A percentile compares a stretch with the other conserved stretches of the same genome.
These are phyloP conservation scores for Oscheius sp. DNA, from an alignment of 2,888 invertebrate species.

Conservation along the genomic window DNA sequence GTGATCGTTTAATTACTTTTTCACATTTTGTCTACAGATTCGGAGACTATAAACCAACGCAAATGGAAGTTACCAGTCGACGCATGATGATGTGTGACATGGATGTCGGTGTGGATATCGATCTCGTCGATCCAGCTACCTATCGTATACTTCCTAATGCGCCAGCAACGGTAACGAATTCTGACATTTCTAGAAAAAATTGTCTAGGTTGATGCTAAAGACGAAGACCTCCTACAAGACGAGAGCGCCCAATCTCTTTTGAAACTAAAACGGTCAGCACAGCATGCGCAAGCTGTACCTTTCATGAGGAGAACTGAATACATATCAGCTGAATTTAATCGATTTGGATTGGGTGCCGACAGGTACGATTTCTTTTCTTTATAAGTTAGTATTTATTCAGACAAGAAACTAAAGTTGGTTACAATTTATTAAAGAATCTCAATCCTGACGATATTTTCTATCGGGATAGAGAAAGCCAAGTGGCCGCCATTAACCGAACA, in stretches of 20 bases:
- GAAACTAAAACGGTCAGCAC: conserved; percentile 80
- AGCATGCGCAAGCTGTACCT: conserved; percentile 95
- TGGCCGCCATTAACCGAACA: conserved; percentile 95
- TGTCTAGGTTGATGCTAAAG: conserved; percentile 49
- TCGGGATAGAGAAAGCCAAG: conserved; percentile 95
- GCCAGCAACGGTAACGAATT: background rate
- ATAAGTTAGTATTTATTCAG: conserved; percentile 73
- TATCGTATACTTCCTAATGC: background rate
- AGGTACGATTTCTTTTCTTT: conserved; percentile 20
- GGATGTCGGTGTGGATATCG: conserved; percentile 95
- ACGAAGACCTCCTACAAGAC: conserved; percentile 51
- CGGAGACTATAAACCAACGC: conserved; percentile 94
- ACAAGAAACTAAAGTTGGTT: conserved; percentile 98
- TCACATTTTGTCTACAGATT: too few relatives aligned
- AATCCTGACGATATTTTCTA: conserved; percentile 85
- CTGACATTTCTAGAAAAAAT: background rate
- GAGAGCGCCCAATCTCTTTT: conserved; percentile 33
- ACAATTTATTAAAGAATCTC: conserved; percentile 88
- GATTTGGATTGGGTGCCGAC: conserved; percentile 95
- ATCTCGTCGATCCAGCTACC: conserved; percentile 86
- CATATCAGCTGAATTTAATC: conserved; percentile 92
- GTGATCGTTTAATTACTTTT: conserved; percentile 5
- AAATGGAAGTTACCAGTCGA: conserved; percentile 86
- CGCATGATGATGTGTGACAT: conserved; percentile 90
- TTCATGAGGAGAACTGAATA: conserved; percentile 98